phyloP scores from a whole-genome alignment of 1,140 invertebrate species.

The Drosophila ogumai region DNA sequence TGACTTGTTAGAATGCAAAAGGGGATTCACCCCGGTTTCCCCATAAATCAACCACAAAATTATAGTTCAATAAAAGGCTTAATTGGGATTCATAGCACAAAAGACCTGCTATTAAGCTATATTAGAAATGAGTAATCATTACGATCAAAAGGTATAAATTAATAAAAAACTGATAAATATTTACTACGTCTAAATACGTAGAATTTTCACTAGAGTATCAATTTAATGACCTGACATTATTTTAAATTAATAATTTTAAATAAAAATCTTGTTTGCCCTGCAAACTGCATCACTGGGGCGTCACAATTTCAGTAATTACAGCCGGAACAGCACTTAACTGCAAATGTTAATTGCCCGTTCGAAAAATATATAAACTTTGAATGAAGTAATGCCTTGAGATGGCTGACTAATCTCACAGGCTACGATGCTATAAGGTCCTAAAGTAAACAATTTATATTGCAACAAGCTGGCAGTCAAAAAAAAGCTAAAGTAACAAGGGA shows the following conservation, averaged over 20 bases:
- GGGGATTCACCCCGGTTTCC: conserved; percentile 2
- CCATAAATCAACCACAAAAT: conserved; percentile 2
- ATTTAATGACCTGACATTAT: conserved; percentile 9
- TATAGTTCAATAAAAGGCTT: neutral
- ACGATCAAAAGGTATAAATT: neutral
- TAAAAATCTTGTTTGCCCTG: neutral
- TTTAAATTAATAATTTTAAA: neutral
- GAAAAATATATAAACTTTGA: neutral
- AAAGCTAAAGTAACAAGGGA: conserved; percentile 12
- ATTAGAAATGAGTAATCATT: neutral
- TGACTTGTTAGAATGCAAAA: neutral
- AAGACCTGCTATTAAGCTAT: neutral
- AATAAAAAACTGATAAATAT: neutral
- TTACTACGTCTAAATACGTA: neutral
- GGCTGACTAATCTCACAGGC: conserved; percentile 15
- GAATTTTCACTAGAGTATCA: neutral
- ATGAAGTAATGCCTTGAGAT: conserved; percentile 6
- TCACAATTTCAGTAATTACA: conserved; percentile 6
- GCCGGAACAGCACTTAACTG: neutral
- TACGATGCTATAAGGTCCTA: conserved; percentile 5
- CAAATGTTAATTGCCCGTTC: neutral
- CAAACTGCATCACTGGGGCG: neutral
- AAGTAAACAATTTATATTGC: conserved; percentile 38
- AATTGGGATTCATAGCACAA: neutral
- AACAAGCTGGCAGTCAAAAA: neutral